phyloP scores from a whole-genome alignment of 1,140 invertebrate genomes.

The Laupala kohalensis region DNA sequence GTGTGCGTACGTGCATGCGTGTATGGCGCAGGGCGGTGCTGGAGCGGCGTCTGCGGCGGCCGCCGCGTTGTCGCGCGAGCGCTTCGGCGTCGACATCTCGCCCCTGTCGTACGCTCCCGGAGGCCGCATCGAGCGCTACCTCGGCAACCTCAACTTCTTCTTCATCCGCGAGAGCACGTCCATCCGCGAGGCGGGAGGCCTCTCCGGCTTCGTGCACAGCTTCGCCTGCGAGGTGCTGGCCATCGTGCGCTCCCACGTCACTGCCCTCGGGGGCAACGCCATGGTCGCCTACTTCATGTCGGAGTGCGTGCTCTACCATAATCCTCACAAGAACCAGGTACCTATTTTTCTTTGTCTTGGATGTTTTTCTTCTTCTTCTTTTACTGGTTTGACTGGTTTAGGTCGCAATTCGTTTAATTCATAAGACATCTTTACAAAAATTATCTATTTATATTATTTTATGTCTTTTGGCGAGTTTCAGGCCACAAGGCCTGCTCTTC shows the following conservation, averaged over 20 bases:
- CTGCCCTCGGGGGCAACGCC: slow-evolving; percentile 88
- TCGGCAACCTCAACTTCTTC: slow-evolving; percentile 90
- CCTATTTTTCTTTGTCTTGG: slow-evolving; percentile 1
- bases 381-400: too few species aligned
- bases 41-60: neutral
- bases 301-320: slow-evolving; percentile 78
- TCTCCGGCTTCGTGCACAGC: slow-evolving; percentile 85
- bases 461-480: too few species aligned
- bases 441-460: too few species aligned
- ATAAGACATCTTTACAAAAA: too few species aligned
- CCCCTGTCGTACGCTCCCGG: slow-evolving; percentile 71
- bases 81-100: slow-evolving; percentile 72
- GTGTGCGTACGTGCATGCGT: too few species aligned
- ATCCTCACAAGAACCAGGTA: slow-evolving; percentile 93
- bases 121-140: slow-evolving; percentile 64
- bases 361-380: too few species aligned
- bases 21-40: slow-evolving; percentile 37
- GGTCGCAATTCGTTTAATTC: too few species aligned
- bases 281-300: slow-evolving; percentile 88
- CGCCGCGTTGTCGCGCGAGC: slow-evolving; percentile 40
- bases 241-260: slow-evolving; percentile 82
- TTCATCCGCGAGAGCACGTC: slow-evolving; percentile 90
- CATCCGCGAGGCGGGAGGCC: slow-evolving; percentile 77
- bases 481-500: too few species aligned
- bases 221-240: slow-evolving; percentile 85